These are phyloP conservation scores for Fulica atra DNA, from an alignment of 2,113 vertebrate species.

Conservation along the genomic window DNA sequence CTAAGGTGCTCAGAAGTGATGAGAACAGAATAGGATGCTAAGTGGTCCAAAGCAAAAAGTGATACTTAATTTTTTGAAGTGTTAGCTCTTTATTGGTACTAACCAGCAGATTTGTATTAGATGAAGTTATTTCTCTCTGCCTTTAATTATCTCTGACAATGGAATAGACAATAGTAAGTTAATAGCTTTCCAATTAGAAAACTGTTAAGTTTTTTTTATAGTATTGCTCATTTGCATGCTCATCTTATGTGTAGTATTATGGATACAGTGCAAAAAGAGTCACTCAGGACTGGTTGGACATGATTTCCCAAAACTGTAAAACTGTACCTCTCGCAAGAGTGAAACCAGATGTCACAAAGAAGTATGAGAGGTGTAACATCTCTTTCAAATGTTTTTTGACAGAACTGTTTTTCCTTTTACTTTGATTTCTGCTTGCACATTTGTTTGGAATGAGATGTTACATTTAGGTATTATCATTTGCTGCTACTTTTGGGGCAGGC, in stretches of 20 bases:
- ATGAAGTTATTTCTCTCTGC: neutral
- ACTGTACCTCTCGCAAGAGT: neutral
- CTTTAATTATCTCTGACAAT: neutral
- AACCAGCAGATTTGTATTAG: neutral
- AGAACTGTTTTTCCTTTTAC: accelerated
- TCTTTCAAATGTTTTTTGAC: neutral
- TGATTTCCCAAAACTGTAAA: neutral
- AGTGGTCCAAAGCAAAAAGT: neutral
- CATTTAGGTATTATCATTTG: neutral
- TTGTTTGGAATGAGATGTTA: neutral
- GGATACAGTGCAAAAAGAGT: neutral
- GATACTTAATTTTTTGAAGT: neutral
- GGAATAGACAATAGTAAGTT: neutral
- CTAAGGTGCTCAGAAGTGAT: neutral
- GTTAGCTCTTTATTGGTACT: neutral
- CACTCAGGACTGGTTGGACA: neutral
- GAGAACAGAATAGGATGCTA: neutral
- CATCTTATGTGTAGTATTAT: neutral
- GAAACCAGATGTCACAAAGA: neutral
- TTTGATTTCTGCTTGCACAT: neutral
- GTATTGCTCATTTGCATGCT: accelerated
- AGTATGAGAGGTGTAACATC: neutral
- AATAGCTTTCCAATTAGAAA: neutral
- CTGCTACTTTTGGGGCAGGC: neutral
- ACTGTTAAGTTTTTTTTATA: neutral